Evolutionary conservation across 2,113 vertebrate species (phyloP).

Genomic region (Madoqua kirkii): DNA sequence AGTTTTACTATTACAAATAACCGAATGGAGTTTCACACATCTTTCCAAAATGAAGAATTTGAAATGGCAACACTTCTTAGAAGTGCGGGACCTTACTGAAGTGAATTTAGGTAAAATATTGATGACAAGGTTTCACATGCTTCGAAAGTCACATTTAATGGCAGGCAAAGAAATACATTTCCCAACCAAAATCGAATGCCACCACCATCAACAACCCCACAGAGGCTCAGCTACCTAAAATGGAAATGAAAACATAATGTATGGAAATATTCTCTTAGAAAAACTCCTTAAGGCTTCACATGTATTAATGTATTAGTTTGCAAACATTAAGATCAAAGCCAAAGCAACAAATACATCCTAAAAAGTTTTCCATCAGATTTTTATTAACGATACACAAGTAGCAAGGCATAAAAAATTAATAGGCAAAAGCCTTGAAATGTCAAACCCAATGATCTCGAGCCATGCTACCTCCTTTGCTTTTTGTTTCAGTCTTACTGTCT

Average conservation of each 20-base stretch:
- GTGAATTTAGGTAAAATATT: conserved; percentile 62
- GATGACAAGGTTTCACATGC: conserved; percentile 41
- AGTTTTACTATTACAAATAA: conserved; percentile 51
- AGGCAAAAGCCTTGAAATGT: conserved; percentile 92
- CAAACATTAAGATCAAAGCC: conserved; percentile 91
- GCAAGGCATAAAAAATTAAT: conserved; percentile 97
- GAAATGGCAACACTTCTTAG: conserved; percentile 34
- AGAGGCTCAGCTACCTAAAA: conserved; percentile 84
- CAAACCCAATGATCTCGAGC: conserved; percentile 94
- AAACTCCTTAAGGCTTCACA: conserved; percentile 86
- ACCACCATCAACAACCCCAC: conserved; percentile 78
- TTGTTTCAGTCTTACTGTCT: conserved; percentile 93
- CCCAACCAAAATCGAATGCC: conserved; percentile 73
- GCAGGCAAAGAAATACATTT: conserved; percentile 69
- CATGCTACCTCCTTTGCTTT: conserved; percentile 95
- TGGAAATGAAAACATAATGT: conserved; percentile 87
- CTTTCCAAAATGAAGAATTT: conserved; percentile 29
- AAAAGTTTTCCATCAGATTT: conserved; percentile 95
- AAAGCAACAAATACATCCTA: conserved; percentile 90
- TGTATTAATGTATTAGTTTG: conserved; percentile 91
- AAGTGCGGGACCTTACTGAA: conserved; percentile 24
- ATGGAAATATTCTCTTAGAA: conserved; percentile 87
- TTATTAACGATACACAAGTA: conserved; percentile 98
- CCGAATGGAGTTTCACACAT: neutral
- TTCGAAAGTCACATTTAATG: conserved; percentile 67